A percentile compares a stretch with the other conserved stretches of the same genome.
Evolutionary conservation across 1,140 invertebrate species (phyloP).

Genomic region (Lysiphlebus fabarum): DNA sequence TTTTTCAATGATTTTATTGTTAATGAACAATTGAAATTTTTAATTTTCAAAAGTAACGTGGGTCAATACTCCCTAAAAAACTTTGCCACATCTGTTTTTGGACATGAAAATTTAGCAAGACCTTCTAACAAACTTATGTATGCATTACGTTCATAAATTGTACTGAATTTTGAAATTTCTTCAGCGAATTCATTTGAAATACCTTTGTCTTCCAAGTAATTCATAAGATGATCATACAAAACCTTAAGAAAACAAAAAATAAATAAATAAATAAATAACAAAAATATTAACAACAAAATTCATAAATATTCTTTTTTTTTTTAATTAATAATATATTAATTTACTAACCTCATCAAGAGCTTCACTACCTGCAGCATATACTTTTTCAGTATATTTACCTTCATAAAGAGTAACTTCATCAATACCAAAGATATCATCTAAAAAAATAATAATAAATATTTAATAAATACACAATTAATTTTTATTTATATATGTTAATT

Average conservation of each 20-base stretch:
- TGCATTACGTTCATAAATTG: slow-evolving; percentile 82
- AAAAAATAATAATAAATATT: slow-evolving; percentile 29
- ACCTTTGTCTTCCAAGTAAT: slow-evolving; percentile 89
- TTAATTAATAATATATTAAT: neutral
- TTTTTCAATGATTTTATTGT: too few species aligned
- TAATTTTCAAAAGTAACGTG: too few species aligned
- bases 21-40: too few species aligned
- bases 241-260: slow-evolving; percentile 68
- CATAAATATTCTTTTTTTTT: neutral
- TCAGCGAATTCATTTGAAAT: slow-evolving; percentile 88
- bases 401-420: slow-evolving; percentile 83
- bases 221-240: slow-evolving; percentile 90
- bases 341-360: slow-evolving; percentile 81
- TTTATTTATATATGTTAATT: too few species aligned
- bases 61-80: too few species aligned
- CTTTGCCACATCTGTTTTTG: too few species aligned
- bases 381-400: slow-evolving; percentile 77
- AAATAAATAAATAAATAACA: slow-evolving; percentile 27
- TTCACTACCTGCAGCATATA: slow-evolving; percentile 84
- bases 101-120: slow-evolving; percentile 80
- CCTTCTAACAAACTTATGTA: slow-evolving; percentile 84
- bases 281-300: neutral
- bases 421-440: slow-evolving; percentile 81
- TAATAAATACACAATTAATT: slow-evolving; percentile 17
- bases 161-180: slow-evolving; percentile 81